Evolutionary conservation across 2,113 vertebrate genomes (phyloP), one percentile per base, ranked within the genome.

Genomic region (Labeo catla): DNA sequence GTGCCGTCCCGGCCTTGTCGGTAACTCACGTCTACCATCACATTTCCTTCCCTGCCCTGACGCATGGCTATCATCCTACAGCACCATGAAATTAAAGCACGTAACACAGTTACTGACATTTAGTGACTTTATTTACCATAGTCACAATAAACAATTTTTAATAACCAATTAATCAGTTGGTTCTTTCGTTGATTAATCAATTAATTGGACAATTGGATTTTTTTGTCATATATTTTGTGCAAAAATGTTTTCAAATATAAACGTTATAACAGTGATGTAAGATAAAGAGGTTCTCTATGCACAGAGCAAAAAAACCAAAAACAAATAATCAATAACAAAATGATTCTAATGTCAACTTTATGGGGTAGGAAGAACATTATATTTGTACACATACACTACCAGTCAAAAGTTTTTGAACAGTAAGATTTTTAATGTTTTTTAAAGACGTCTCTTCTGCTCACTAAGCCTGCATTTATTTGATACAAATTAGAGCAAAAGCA

Each of bases 1-100:
- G 92, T 96, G 81, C 95, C 94, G 23, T 99, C 97, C 91, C 95
- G 95, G n/a, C 96, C 93, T 85, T 93, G 96, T 12, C 93, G 96
- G 78, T 97, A 99, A 81, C 90, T 95, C 89, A 99, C 91, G 89
- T 98, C 96, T 92, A 99, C 90, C 98, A 99, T 99, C 85, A 96
- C 95, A 86, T 96, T 97, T 87, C 96, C 95, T 90, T 99, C 97
- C 76, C 94, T 95, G 50, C 96, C 97, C 15, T 93, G 94, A 83
- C 96, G 96, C 95, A 98, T 94, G 74, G 96, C 97, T 91, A 99
- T 94, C 97, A 99, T 99, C 93, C 98, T 99, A 86, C 15, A 47
- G 4, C 23, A 52, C 34, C 28, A 52, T 5, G 28, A 36, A 23
- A 34, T 52, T 0, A 59, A 9, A 4, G 23, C 66, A 49, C 23